phyloP scores from a whole-genome alignment of 2,888 invertebrate species.

The Lepas anatifera region DNA sequence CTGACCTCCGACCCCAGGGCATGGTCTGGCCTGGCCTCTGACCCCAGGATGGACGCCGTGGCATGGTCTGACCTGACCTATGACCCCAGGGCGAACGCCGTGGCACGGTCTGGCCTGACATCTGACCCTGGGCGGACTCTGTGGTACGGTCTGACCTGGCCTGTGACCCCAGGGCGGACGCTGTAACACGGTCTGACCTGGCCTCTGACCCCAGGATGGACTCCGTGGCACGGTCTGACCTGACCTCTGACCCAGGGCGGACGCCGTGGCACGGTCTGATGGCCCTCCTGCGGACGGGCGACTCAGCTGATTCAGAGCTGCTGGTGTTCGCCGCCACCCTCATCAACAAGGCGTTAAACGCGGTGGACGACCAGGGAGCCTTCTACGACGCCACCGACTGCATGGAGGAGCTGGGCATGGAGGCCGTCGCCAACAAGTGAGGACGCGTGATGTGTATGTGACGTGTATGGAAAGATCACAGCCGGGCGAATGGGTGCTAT shows the following conservation, averaged over 20 bases:
- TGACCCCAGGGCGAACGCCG: neutral
- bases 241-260: constrained; percentile 15
- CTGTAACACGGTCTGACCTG: neutral
- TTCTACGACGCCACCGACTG: constrained; percentile 96
- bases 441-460: too few relatives aligned
- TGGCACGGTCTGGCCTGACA: neutral
- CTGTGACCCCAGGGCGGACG: neutral
- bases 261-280: constrained; percentile 12
- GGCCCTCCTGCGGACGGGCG: constrained; percentile 33
- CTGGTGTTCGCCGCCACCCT: constrained; percentile 91
- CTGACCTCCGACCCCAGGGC: neutral
- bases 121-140: neutral
- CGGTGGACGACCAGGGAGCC: constrained; percentile 85
- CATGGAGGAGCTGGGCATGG: constrained; percentile 87
- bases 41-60: neutral
- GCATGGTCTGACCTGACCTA: neutral
- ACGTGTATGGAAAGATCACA: too few relatives aligned
- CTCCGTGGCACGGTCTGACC: neutral
- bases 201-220: too few relatives aligned
- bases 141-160: neutral
- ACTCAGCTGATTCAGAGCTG: constrained; percentile 74
- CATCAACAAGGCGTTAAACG: constrained; percentile 87
- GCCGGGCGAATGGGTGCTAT: too few relatives aligned
- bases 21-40: neutral
- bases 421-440: constrained; percentile 61